phyloP scores from a whole-genome alignment of 1,140 invertebrate species.

The Caligus rogercresseyi region DNA sequence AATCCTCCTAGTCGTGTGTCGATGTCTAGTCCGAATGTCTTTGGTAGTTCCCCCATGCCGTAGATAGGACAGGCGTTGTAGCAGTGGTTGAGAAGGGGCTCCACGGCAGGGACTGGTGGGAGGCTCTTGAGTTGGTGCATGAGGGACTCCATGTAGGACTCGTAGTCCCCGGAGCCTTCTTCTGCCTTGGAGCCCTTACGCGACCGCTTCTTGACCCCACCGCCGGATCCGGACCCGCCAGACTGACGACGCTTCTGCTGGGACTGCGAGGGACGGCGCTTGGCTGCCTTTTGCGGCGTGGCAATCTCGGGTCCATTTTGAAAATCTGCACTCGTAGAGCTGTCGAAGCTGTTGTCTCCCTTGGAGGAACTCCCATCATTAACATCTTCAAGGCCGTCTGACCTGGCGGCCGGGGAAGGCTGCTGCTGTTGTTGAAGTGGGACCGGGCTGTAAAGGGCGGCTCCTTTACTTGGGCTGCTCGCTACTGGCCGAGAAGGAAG shows the following conservation, averaged over 20 bases:
- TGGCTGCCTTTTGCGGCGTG: constrained; percentile 22
- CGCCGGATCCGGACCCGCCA: constrained; percentile 15
- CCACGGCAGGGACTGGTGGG: constrained; percentile 63
- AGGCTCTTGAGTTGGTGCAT: constrained; percentile 63
- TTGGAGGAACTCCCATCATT: constrained; percentile 12
- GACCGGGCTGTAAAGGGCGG: background rate
- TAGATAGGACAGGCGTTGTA: constrained; percentile 58
- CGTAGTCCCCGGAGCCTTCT: constrained; percentile 67
- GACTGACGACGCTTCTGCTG: constrained; percentile 21
- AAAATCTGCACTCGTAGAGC: constrained; percentile 6
- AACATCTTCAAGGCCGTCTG: constrained; percentile 18
- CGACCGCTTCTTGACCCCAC: constrained; percentile 55
- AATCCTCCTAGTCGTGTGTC: constrained; percentile 52
- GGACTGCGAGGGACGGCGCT: constrained; percentile 23
- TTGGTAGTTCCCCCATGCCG: constrained; percentile 56
- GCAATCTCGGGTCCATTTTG: constrained; percentile 22
- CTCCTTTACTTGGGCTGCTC: too few relatives aligned
- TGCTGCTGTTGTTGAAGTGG: constrained; percentile 15
- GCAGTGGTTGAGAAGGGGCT: constrained; percentile 64
- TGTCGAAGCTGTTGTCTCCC: constrained; percentile 17
- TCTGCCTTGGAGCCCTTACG: constrained; percentile 59
- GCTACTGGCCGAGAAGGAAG: too few relatives aligned
- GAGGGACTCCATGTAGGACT: constrained; percentile 67
- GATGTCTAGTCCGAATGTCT: constrained; percentile 38
- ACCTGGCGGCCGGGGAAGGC: constrained; percentile 20